Evolutionary conservation across 2,797 vertebrate species (phyloP).

Genomic region (Holocentrus rufus): DNA sequence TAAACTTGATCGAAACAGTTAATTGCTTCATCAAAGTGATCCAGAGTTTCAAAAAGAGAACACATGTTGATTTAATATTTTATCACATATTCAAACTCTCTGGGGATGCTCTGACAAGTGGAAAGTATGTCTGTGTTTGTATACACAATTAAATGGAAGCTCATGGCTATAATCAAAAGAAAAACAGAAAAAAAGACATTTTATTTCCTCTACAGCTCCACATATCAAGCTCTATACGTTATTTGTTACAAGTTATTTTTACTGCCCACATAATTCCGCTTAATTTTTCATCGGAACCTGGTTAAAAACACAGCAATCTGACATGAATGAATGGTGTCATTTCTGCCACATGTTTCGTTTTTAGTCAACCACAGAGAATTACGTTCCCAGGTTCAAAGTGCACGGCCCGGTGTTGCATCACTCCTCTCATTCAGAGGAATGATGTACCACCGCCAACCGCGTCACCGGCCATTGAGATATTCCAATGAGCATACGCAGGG

Average conservation of each 20-base stretch:
- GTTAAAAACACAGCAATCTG: conserved; percentile 11
- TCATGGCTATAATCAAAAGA: too few species aligned
- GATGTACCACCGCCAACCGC: conserved; percentile 33
- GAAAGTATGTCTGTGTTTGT: conserved; percentile 24
- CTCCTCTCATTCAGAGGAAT: conserved; percentile 49
- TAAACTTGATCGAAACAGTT: not conserved
- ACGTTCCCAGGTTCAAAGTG: conserved; percentile 39
- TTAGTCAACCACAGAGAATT: conserved; percentile 4
- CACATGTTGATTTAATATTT: conserved; percentile 48
- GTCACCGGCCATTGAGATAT: conserved; percentile 59
- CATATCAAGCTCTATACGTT: too few species aligned
- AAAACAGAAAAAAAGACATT: not conserved
- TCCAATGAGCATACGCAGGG: conserved; percentile 76
- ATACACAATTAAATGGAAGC: conserved; percentile 6
- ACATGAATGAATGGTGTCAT: not conserved
- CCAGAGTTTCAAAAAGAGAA: conserved; percentile 30
- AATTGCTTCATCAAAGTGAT: conserved; percentile 6
- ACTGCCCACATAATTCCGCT: not conserved
- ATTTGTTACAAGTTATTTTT: too few species aligned
- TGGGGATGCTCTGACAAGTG: conserved; percentile 20
- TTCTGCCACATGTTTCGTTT: conserved; percentile 5
- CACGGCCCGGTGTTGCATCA: conserved; percentile 56
- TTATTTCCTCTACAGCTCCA: not conserved
- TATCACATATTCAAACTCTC: conserved; percentile 41
- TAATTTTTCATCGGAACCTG: conserved; percentile 24